A percentile compares a stretch with the other conserved stretches of the same genome.
These are phyloP conservation scores for Steinernema hermaphroditum DNA, from an alignment of 2,888 invertebrate species.

Conservation along the genomic window DNA sequence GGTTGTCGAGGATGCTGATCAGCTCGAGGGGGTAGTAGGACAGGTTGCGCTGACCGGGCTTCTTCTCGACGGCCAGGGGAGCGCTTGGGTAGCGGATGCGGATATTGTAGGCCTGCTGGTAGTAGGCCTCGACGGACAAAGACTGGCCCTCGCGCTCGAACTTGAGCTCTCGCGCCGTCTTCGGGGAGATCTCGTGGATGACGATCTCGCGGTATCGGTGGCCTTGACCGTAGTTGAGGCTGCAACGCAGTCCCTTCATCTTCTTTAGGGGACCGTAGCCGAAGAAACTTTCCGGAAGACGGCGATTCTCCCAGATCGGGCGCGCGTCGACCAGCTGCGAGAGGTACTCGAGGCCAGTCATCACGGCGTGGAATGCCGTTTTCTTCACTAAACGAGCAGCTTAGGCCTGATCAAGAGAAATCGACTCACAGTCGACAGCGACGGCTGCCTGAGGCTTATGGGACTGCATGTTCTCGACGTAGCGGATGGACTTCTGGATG, in stretches of 20 bases:
- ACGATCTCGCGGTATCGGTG: constrained; percentile 6
- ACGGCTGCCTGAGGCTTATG: neutral
- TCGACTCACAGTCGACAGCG: neutral
- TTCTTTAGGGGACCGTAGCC: constrained; percentile 2
- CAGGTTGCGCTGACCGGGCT: neutral
- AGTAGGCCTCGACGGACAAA: neutral
- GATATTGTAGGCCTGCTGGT: neutral
- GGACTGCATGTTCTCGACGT: constrained; percentile 9
- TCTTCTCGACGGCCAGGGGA: constrained; percentile 11
- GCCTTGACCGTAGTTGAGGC: neutral
- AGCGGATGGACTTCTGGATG: constrained; percentile 26
- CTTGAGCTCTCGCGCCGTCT: neutral
- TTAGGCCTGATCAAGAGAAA: too few species aligned
- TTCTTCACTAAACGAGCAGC: constrained; percentile 16
- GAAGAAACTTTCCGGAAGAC: neutral
- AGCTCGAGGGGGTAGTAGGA: constrained; percentile 28
- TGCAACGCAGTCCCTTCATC: constrained; percentile 14
- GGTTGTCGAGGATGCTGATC: constrained; percentile 7
- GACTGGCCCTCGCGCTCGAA: neutral
- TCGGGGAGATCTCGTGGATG: constrained; percentile 1
- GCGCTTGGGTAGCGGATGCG: neutral
- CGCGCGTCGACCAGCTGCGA: neutral
- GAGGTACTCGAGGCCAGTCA: constrained; percentile 1
- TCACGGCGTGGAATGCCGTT: constrained; percentile 4
- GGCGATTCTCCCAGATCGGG: neutral